These are phyloP conservation scores for Falco rusticolus DNA, from an alignment of 2,797 vertebrate species.

Conservation along the genomic window DNA sequence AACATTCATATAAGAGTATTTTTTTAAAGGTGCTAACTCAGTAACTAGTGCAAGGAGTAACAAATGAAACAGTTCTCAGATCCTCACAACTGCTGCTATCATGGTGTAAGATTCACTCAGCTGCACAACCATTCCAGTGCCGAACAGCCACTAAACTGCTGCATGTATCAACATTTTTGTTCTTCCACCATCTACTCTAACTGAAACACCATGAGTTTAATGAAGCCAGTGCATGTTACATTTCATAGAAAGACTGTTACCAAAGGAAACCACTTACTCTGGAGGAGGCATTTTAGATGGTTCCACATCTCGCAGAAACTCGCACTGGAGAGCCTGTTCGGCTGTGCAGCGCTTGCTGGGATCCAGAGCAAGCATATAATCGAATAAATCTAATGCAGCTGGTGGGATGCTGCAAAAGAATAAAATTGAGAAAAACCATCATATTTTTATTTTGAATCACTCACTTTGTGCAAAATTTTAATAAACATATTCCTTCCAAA, in stretches of 20 bases:
- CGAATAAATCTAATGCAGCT: conserved; percentile 93
- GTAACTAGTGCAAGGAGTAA: not conserved
- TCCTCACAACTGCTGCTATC: not conserved
- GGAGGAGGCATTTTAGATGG: conserved; percentile 98
- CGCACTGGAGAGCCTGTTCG: conserved; percentile 92
- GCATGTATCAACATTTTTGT: fast-evolving
- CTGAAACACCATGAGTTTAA: not conserved
- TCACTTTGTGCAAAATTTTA: not conserved
- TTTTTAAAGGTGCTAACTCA: not conserved
- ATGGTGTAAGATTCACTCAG: not conserved
- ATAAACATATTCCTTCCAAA: not conserved
- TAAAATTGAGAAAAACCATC: not conserved
- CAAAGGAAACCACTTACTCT: conserved; percentile 83
- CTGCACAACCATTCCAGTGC: not conserved
- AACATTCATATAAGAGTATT: not conserved
- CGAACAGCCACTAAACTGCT: not conserved
- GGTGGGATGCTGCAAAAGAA: conserved; percentile 85
- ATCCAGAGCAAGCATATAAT: conserved; percentile 97
- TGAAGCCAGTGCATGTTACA: not conserved
- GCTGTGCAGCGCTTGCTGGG: conserved; percentile 96
- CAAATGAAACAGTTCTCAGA: not conserved
- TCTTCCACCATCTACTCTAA: not conserved
- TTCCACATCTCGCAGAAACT: conserved; percentile 95
- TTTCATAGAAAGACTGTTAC: not conserved
- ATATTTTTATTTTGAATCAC: not conserved